phyloP scores from a whole-genome alignment of 2,888 invertebrate species.

The Anoplius nigerrimus region DNA sequence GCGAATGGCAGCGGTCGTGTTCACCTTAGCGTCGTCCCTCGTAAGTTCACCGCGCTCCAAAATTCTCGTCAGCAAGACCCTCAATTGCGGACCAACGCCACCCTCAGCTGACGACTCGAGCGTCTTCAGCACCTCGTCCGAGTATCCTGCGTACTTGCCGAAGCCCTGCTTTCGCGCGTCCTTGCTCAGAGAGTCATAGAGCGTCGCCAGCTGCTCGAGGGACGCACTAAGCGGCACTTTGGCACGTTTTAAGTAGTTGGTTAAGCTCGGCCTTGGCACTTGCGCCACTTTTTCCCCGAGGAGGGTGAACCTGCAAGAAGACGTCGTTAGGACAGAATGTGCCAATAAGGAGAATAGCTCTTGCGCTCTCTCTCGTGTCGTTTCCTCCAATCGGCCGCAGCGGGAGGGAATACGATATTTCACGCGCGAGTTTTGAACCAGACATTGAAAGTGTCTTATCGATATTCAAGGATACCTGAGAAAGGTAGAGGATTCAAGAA shows the following conservation, averaged over 20 bases:
- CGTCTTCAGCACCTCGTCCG: constrained; percentile 78
- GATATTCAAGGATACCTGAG: no score
- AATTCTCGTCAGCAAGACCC: constrained; percentile 78
- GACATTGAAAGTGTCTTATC: no score
- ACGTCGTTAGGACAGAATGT: not conserved
- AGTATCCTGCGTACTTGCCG: constrained; percentile 81
- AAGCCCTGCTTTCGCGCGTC: constrained; percentile 81
- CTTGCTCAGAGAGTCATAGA: constrained; percentile 82
- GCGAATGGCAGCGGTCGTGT: constrained; percentile 77
- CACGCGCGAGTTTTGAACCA: no score
- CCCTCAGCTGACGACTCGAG: constrained; percentile 78
- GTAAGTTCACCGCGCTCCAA: constrained; percentile 78
- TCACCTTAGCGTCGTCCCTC: constrained; percentile 79
- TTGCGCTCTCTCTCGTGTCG: no score
- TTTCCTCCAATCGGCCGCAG: no score
- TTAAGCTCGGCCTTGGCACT: constrained; percentile 68
- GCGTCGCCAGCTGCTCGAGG: constrained; percentile 78
- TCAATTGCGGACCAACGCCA: constrained; percentile 79
- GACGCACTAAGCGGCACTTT: constrained; percentile 79
- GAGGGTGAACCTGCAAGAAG: constrained; percentile 61
- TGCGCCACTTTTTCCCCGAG: constrained; percentile 68
- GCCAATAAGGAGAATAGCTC: no score
- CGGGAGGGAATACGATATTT: no score
- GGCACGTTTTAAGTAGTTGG: constrained; percentile 73
- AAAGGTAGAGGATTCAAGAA: no score